Percentiles rank a stretch among this genome's conserved stretches.
Conservation (phyloP, 1,140 invertebrate species). For the Bombus pascuorum region DNA sequence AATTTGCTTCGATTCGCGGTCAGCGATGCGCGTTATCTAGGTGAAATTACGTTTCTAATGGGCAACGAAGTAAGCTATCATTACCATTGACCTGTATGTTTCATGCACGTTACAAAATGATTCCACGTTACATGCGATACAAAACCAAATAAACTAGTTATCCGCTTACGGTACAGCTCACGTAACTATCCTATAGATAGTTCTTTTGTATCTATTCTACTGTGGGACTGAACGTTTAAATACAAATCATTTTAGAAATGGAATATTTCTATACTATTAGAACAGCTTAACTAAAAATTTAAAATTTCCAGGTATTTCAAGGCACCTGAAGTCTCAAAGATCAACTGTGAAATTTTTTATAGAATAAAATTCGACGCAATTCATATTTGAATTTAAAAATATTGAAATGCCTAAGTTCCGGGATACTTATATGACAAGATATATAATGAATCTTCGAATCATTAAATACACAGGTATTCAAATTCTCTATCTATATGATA, state of each 20-base stretch:
- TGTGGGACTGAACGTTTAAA: accelerated
- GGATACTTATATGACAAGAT: no score
- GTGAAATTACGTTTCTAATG: constrained; percentile 60
- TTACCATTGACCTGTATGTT: constrained; percentile 46
- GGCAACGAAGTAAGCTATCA: constrained; percentile 20
- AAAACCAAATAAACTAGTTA: constrained; percentile 33
- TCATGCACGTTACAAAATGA: constrained; percentile 38
- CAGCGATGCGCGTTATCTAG: constrained; percentile 50
- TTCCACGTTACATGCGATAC: constrained; percentile 33
- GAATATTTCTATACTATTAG: background rate
- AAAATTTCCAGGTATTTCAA: background rate
- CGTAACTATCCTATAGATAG: constrained; percentile 28
- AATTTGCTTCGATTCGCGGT: constrained; percentile 30
- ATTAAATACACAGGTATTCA: no score
- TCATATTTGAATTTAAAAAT: no score
- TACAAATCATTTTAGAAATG: background rate
- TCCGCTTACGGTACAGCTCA: background rate
- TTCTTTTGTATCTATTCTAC: background rate
- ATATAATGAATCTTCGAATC: no score
- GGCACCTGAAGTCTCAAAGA: background rate
- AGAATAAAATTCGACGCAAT: background rate
- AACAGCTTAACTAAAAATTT: background rate
- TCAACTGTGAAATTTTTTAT: background rate
- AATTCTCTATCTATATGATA: no score
- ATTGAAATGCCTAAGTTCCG: background rate